Base-by-base conservation (phyloP, 2,113 vertebrate species). In the Chloroceryle aenea region DNA sequence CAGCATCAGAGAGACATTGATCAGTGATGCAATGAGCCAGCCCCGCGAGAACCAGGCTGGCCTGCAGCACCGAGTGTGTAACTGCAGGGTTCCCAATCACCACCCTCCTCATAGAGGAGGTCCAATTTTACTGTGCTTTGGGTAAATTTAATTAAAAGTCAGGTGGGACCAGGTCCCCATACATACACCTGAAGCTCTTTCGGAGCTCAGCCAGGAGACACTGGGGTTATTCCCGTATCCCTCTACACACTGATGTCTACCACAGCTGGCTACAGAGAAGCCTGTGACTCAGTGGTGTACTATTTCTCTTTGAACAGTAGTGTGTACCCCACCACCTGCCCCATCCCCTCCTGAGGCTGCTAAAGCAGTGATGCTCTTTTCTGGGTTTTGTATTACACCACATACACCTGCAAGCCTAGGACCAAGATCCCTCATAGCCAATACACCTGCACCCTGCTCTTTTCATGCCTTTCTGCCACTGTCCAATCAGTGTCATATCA, bases 11-110 rank as follows among this genome's bases (percentile, higher is more conserved):
- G 93, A 96, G 91, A 96, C 95, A 96, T 91, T 97, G 97, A 98
- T 98, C 97, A 97, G 77, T 80, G 93, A 97, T 96, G 96, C 96
- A 97, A 85, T 34, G 81, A 97, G 88, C 92, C 84, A 95, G 94
- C 84, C 96, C 81, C 2, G 9, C 4, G 2, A 97, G 94, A 96
- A 19, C 79, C 59, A 79, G 61, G 27, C 75, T 96, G 95, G 79
- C 93, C 92, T 34, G 12, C 68, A 69, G 74, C 67, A 67, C 34
- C 25, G 34, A 85, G 30, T 72, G 13, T 6, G 32, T 77, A 91
- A 93, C 87, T 89, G 79, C 6, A 1, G 87, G 91, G 89, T 77
- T 96, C 83, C 87, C 80, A 92, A 2, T 81, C 79, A 90, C 73
- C 59, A 81, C 83, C 73, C 80, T 74, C 87, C 85, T 81, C 59